Evolutionary conservation across 2,113 vertebrate species (phyloP).

Genomic region (Tympanuchus pallidicinctus): DNA sequence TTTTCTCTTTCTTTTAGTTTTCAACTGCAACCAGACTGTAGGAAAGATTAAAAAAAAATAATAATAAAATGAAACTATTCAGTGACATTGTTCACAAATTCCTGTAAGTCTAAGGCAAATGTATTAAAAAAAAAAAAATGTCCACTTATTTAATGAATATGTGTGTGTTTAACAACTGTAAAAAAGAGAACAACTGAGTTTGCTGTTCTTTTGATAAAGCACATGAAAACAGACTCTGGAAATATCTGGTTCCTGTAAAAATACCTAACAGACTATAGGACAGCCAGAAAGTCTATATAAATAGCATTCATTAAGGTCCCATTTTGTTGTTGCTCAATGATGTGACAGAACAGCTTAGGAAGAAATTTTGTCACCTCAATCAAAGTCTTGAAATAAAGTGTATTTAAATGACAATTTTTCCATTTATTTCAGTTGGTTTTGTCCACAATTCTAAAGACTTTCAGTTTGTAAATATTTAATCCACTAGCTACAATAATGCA

Average conservation of each 20-base stretch:
- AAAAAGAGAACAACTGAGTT: not conserved
- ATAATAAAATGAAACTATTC: not conserved
- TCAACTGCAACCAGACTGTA: fast-evolving
- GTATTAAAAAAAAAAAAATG: not conserved
- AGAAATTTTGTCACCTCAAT: not conserved
- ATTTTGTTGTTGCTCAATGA: not conserved
- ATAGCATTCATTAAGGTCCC: not conserved
- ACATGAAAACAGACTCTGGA: not conserved
- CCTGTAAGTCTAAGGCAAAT: not conserved
- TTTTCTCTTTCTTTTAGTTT: not conserved
- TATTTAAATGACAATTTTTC: not conserved
- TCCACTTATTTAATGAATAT: not conserved
- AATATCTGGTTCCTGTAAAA: not conserved
- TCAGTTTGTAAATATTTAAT: not conserved
- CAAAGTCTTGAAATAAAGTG: slow-evolving; percentile 1
- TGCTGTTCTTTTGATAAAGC: not conserved
- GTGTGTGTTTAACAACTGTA: not conserved
- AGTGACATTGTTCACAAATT: not conserved
- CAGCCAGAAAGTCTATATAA: not conserved
- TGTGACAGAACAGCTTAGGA: not conserved
- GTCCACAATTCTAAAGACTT: not conserved
- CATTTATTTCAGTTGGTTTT: slow-evolving; percentile 10
- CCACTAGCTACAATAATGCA: not conserved
- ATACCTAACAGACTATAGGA: not conserved
- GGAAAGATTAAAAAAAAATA: not conserved